These are phyloP conservation scores for Pan paniscus DNA, from an alignment of 2,113 vertebrate species.

Conservation along the genomic window DNA sequence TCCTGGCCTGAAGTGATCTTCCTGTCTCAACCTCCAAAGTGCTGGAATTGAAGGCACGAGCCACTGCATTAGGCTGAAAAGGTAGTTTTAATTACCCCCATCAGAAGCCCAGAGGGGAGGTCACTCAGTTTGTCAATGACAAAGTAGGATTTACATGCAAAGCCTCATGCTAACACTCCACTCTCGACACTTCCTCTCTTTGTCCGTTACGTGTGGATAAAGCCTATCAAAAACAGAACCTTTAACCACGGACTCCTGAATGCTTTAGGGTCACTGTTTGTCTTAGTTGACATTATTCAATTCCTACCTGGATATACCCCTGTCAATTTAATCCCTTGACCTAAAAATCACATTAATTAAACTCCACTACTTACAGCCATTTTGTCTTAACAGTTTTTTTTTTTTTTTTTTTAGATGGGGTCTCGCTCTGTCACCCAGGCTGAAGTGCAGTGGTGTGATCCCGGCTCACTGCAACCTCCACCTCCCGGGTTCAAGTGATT, in stretches of 20 bases:
- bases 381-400: not conserved
- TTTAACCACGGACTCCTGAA: not conserved
- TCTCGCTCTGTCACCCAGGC: too few species aligned
- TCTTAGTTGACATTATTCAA: not conserved
- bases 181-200: not conserved
- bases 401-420: too few species aligned
- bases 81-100: not conserved
- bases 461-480: too few species aligned
- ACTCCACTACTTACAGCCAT: not conserved
- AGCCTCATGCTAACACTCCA: not conserved
- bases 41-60: too few species aligned
- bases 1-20: too few species aligned
- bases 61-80: not conserved
- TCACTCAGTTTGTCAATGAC: not conserved
- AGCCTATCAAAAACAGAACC: not conserved
- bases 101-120: not conserved
- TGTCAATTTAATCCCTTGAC: not conserved
- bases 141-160: not conserved
- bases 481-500: too few species aligned
- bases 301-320: not conserved
- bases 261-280: not conserved
- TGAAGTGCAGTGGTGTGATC: too few species aligned
- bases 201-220: not conserved
- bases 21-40: too few species aligned
- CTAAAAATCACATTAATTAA: slow-evolving; percentile 27